These are phyloP conservation scores for Amphipoea lucens DNA, from an alignment of 2,888 invertebrate genomes.

Conservation along the genomic window DNA sequence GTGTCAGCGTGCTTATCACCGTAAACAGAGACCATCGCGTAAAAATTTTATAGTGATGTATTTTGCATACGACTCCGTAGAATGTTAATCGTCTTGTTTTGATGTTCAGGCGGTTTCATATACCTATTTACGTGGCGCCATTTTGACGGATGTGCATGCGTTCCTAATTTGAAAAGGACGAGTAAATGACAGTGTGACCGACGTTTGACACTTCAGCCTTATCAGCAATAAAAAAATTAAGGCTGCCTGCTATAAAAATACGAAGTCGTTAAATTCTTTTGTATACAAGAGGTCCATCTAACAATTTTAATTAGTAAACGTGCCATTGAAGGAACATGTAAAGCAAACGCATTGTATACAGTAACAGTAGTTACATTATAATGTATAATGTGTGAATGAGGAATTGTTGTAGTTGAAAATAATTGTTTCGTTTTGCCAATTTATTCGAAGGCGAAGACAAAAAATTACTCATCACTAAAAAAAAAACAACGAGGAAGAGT, in stretches of 20 bases:
- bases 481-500: too few relatives aligned
- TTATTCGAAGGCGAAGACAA: not conserved
- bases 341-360: conserved; percentile 38
- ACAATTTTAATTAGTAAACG: conserved; percentile 45
- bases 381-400: conserved; percentile 15
- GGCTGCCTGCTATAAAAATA: conserved; percentile 1
- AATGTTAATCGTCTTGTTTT: conserved; percentile 76
- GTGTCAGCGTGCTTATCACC: conserved; percentile 54
- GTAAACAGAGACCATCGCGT: conserved; percentile 59
- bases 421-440: not conserved
- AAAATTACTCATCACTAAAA: not conserved
- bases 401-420: not conserved
- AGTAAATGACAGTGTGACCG: conserved; percentile 21
- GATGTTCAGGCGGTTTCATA: conserved; percentile 57
- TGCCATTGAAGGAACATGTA: conserved; percentile 21
- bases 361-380: conserved; percentile 4
- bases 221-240: not conserved
- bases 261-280: conserved; percentile 25
- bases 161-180: conserved; percentile 41
- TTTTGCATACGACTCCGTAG: conserved; percentile 67
- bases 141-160: conserved; percentile 47
- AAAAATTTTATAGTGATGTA: conserved; percentile 57
- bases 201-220: conserved; percentile 35
- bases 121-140: conserved; percentile 36
- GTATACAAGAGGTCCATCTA: conserved; percentile 20